Conservation (phyloP, 2,797 vertebrate genomes). For the Mastacembelus armatus region DNA sequence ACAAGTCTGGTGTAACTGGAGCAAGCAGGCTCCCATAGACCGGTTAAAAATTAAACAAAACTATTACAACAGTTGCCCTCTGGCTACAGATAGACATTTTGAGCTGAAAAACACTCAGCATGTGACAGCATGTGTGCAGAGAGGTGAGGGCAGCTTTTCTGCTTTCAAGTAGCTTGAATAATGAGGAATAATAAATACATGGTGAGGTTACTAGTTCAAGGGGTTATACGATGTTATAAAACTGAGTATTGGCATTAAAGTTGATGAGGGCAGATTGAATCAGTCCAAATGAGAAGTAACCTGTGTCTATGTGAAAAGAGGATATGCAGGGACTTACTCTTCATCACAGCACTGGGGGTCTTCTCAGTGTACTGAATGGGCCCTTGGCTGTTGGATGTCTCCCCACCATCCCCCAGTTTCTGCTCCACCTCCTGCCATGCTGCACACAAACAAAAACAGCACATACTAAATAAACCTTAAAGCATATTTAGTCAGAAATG, state of each 20-base stretch:
- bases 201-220: constrained; percentile 26
- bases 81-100: constrained; percentile 15
- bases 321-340: constrained; percentile 83
- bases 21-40: neutral
- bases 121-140: neutral
- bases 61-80: constrained; percentile 33
- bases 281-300: neutral
- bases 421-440: constrained; percentile 97
- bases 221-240: constrained; percentile 14
- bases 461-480: neutral
- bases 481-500: neutral
- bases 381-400: constrained; percentile 60
- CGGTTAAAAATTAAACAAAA: constrained; percentile 54
- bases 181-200: constrained; percentile 2
- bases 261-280: neutral
- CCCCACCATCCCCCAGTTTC: constrained; percentile 81
- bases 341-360: constrained; percentile 86
- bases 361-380: constrained; percentile 93
- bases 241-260: neutral
- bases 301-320: neutral
- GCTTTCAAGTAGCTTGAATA: neutral
- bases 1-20: constrained; percentile 22
- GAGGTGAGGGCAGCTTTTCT: constrained; percentile 5
- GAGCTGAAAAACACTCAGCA: neutral
- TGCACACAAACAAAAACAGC: constrained; percentile 59